A percentile compares a stretch with the other conserved stretches of the same genome.
Evolutionary conservation across 2,797 vertebrate species (phyloP).

Genomic region (Sebastes minor): DNA sequence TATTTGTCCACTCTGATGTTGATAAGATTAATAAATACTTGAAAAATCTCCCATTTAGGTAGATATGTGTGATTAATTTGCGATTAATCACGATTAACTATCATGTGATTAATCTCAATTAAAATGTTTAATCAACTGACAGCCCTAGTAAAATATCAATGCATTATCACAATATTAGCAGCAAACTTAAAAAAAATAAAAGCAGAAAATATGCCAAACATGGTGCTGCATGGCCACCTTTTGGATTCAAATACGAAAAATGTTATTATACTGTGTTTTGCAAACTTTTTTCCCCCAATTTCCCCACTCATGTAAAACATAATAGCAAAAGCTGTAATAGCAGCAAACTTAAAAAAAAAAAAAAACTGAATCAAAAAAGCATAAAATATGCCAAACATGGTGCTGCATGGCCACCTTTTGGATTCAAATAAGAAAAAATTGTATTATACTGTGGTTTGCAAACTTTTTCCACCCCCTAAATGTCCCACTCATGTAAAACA

Average conservation of each 20-base stretch:
- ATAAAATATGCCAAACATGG: not conserved
- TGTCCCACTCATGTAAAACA: not conserved
- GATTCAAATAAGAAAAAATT: not conserved
- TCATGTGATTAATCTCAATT: no score
- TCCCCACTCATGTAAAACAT: not conserved
- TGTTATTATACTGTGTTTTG: not conserved
- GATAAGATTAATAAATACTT: no score
- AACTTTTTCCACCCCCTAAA: not conserved
- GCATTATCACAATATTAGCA: not conserved
- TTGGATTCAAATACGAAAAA: not conserved
- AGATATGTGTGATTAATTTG: no score
- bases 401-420: not conserved
- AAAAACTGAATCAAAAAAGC: not conserved
- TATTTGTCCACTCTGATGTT: no score
- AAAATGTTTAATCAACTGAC: no score
- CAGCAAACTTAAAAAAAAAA: not conserved
- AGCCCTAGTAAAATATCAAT: not conserved
- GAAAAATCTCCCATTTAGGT: no score
- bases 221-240: not conserved
- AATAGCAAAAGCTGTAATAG: not conserved
- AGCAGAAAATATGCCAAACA: not conserved
- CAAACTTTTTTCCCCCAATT: conserved; percentile 9
- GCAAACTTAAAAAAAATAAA: no score
- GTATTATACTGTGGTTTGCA: not conserved
- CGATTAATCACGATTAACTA: no score